Evolutionary conservation across 2,113 vertebrate species (phyloP).

Genomic region (Anarrhichthys ocellatus): DNA sequence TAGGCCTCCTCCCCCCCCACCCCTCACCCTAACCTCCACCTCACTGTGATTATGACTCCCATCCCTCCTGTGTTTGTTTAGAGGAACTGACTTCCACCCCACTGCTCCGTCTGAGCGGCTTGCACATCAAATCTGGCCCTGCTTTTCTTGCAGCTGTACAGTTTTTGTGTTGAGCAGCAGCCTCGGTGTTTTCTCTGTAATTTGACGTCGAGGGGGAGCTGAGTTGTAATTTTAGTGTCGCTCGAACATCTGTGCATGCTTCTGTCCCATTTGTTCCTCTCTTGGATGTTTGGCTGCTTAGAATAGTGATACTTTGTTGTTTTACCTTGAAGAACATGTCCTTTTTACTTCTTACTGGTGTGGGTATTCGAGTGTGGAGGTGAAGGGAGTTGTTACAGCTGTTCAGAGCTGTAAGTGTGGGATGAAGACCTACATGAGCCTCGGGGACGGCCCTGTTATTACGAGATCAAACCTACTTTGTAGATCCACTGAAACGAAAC

Average conservation of each 20-base stretch:
- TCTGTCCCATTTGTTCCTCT: conserved; percentile 28
- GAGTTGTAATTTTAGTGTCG: conserved; percentile 64
- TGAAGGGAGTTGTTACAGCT: conserved; percentile 67
- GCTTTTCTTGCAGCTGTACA: conserved; percentile 32
- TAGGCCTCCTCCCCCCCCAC: conserved; percentile 34
- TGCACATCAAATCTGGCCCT: conserved; percentile 55
- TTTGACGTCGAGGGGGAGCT: conserved; percentile 46
- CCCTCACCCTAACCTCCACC: neutral
- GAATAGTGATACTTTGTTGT: conserved; percentile 22
- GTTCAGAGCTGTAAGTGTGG: conserved; percentile 46
- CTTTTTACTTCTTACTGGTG: conserved; percentile 12
- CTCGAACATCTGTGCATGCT: conserved; percentile 58
- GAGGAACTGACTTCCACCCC: conserved; percentile 78
- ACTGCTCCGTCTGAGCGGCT: conserved; percentile 52
- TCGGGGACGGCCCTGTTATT: conserved; percentile 66
- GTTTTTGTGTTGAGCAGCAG: conserved; percentile 19
- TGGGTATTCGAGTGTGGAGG: conserved; percentile 23
- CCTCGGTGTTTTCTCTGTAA: conserved; percentile 62
- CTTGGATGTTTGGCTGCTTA: conserved; percentile 44
- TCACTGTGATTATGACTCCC: conserved; percentile 69
- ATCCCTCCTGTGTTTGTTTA: conserved; percentile 69
- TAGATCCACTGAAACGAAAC: conserved; percentile 30
- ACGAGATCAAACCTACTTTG: conserved; percentile 55
- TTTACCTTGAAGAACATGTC: neutral
- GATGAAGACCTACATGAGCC: conserved; percentile 58